Percentiles rank a stretch among this genome's conserved stretches.
These are phyloP conservation scores for Neodon shergylaensis DNA, from an alignment of 2,113 vertebrate species.

Conservation along the genomic window DNA sequence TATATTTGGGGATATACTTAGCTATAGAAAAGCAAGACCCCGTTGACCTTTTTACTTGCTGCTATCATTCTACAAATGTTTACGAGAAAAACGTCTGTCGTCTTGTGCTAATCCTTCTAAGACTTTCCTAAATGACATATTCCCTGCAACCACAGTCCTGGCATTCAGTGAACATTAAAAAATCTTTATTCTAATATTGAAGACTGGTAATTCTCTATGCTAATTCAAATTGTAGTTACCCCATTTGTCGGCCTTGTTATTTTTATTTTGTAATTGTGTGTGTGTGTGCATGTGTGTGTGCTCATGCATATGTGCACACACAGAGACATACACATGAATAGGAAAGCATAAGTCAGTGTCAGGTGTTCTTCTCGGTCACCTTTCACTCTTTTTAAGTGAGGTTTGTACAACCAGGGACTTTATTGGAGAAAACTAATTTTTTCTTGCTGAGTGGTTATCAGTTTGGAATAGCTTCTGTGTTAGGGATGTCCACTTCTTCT, in stretches of 20 bases:
- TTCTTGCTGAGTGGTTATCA: background rate
- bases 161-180: background rate
- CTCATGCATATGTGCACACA: too few relatives aligned
- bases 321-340: background rate
- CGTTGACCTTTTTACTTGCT: constrained; percentile 53
- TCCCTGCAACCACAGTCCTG: background rate
- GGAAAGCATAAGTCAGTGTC: background rate
- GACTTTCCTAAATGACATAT: constrained; percentile 38
- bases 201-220: background rate
- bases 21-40: constrained; percentile 45
- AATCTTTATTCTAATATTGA: constrained; percentile 20
- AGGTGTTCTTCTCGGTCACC: background rate
- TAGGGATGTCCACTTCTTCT: background rate
- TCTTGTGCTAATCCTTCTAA: constrained; percentile 45
- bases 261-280: background rate
- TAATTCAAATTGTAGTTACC: background rate
- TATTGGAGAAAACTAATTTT: background rate
- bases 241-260: background rate
- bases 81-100: constrained; percentile 27
- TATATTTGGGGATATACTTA: constrained; percentile 44
- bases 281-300: too few relatives aligned
- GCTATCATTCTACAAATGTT: constrained; percentile 50
- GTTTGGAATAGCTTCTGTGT: background rate
- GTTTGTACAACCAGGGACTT: background rate
- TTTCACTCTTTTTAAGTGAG: background rate